Evolutionary conservation across 2,888 invertebrate species (phyloP), one percentile per base, ranked within the genome.

Genomic region (Pammene fasciana): DNA sequence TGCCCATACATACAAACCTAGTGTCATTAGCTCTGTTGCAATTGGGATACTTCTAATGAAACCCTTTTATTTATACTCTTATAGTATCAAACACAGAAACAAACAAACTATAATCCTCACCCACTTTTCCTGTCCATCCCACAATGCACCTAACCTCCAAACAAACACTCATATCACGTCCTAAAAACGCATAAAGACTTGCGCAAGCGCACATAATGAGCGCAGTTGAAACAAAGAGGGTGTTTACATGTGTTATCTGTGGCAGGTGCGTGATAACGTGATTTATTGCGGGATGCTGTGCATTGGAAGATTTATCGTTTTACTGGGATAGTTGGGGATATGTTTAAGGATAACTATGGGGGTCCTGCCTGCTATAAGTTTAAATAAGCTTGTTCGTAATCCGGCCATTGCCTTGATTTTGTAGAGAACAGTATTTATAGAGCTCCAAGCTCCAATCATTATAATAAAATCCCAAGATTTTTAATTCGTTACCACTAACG

Each of bases 161-260:
- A 50, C 64, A 57, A 57, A 56, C 54, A 61, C n/a, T 46, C 26
- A 26, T 68, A 68, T 68, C 68, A 59, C 62, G 68, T 16, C 68
- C 68, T 68, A 45, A 62, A 68, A 68, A 38, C 38, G 68, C 50
- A 64, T 68, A 57, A 68, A 18, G 62, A 2, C 34, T 68, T 68
- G 59, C 64, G 64, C 45, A 52, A 67, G 64, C 64, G 64, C 68
- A 26, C 26, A 50, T 43, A 9, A 14, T 34, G 18, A 16, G 50
- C 52, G 41, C 50, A 62, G 50, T 13, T 50, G 18, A n/a, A 52
- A 67, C 62, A 68, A 68, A 64, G 57, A 50, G 43, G 36, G 57
- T 68, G 64, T 68, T 68, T 68, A 68, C 67, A 60, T 38, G n/a
- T n/a, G 50, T 52, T 68, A 68, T 68, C 68, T 43, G 60, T 57